Conservation (phyloP, 2,888 invertebrate species). For the Drosophila fungiperda region DNA sequence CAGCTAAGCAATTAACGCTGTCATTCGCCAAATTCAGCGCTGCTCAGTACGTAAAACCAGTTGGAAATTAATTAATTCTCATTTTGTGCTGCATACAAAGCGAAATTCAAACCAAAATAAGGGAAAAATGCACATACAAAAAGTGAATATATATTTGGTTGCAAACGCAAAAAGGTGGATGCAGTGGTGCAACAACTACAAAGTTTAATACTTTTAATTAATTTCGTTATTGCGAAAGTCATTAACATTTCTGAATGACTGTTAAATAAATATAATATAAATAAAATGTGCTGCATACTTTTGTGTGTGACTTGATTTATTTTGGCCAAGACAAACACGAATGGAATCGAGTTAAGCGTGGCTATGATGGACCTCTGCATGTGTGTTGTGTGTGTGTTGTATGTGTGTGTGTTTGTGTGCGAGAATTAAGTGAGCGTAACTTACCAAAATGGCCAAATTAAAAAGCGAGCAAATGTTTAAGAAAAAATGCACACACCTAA, state of each 20-base stretch:
- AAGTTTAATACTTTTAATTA: constrained; percentile 48
- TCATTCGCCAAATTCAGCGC: not conserved
- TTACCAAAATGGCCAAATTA: constrained; percentile 65
- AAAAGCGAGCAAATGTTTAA: constrained; percentile 57
- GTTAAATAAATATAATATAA: constrained; percentile 12
- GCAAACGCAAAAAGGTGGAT: constrained; percentile 45
- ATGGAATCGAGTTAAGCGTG: constrained; percentile 23
- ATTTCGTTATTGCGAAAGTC: constrained; percentile 44
- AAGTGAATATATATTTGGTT: constrained; percentile 43
- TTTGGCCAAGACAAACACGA: constrained; percentile 24
- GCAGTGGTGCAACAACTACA: constrained; percentile 28
- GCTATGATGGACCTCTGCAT: constrained; percentile 1
- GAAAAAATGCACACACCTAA: constrained; percentile 24
- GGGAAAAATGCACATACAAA: constrained; percentile 41
- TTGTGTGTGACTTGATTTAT: constrained; percentile 64
- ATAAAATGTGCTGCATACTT: constrained; percentile 57
- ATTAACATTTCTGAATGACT: constrained; percentile 42
- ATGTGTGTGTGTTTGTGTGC: constrained; percentile 12
- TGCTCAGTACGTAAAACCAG: not conserved
- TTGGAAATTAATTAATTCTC: constrained; percentile 70
- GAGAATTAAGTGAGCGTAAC: constrained; percentile 57
- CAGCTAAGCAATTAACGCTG: constrained; percentile 44
- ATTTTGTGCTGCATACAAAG: constrained; percentile 62
- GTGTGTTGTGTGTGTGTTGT: not conserved
- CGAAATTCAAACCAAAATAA: constrained; percentile 36